Evolutionary conservation across 1,140 invertebrate species (phyloP), one percentile per base, ranked within the genome.

Genomic region (Drosophila prosaltans): DNA sequence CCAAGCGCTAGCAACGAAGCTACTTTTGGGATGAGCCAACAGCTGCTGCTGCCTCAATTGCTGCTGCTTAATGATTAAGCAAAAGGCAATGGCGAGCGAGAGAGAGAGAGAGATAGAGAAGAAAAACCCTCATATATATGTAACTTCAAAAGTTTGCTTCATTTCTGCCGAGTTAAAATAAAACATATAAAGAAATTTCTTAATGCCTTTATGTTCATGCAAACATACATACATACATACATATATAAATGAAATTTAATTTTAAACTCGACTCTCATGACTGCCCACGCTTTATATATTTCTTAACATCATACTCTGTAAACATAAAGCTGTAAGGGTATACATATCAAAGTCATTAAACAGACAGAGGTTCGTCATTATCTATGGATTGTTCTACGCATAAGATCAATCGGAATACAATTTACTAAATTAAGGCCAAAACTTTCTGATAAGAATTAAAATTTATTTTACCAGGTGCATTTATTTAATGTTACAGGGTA

Each of bases 41-140:
- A 88, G 83, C 83, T 88, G 45, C 45, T 51, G 45, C 21, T 48
- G 45, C 45, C 45, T 51, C 45, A 51, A 51, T 51, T 51, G 45
- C 45, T 51, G 45, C 45, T 51, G 83, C 83, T 86, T 83, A 86
- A 86, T 86, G 80, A 88, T 88, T 82, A 64, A 69, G 76, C 83
- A 51, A 73, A 72, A 69, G 78, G 65, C 76, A 66, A 65, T 26
- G 45, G 45, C 45, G n/a, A 11, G 6, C 3, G 21, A 3, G 2
- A 26, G 45, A 24, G 45, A 3, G 45, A 24, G 21, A 16, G 9
- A 26, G 41, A 43, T 3, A 24, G 21, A 4, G n/a, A 48, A 21
- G 45, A 9, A 8, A 51, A 51, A 26, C 45, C 3, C 9, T 51
- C 45, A 51, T 51, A 51, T 8, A 51, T 16, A 16, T 16, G 16